Evolutionary conservation across 2,888 invertebrate species (phyloP).

Genomic region (Mechanitis messenoides): DNA sequence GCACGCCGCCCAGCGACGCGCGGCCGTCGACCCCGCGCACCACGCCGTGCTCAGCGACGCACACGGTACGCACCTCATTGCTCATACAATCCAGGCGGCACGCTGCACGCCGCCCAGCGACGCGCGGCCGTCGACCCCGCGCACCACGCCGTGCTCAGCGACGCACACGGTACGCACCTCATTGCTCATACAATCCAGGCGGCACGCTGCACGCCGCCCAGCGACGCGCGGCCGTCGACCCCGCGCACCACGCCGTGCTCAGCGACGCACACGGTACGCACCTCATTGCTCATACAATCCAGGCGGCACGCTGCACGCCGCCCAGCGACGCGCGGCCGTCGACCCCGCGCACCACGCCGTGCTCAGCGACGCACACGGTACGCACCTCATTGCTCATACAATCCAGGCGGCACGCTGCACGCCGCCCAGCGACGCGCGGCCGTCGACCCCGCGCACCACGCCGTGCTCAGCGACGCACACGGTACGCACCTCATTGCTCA

Average conservation of each 20-base stretch:
- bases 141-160: slow-evolving; percentile 92
- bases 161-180: slow-evolving; percentile 78
- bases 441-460: slow-evolving; percentile 89
- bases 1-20: slow-evolving; percentile 77
- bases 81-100: slow-evolving; percentile 40
- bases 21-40: slow-evolving; percentile 86
- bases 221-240: slow-evolving; percentile 85
- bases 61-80: slow-evolving; percentile 70
- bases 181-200: slow-evolving; percentile 28
- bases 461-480: slow-evolving; percentile 88
- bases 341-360: slow-evolving; percentile 92
- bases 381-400: not conserved
- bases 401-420: slow-evolving; percentile 47
- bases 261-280: slow-evolving; percentile 83
- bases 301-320: slow-evolving; percentile 50
- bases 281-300: too few relatives aligned
- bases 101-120: slow-evolving; percentile 69
- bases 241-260: slow-evolving; percentile 90
- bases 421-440: slow-evolving; percentile 80
- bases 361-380: slow-evolving; percentile 87
- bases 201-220: slow-evolving; percentile 63
- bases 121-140: slow-evolving; percentile 86
- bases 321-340: slow-evolving; percentile 82
- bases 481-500: slow-evolving; percentile 57
- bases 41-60: slow-evolving; percentile 92